Percentiles rank a stretch among this genome's conserved stretches.
These are phyloP conservation scores for Drosophila seguyi DNA, from an alignment of 1,140 invertebrate species.

Conservation along the genomic window DNA sequence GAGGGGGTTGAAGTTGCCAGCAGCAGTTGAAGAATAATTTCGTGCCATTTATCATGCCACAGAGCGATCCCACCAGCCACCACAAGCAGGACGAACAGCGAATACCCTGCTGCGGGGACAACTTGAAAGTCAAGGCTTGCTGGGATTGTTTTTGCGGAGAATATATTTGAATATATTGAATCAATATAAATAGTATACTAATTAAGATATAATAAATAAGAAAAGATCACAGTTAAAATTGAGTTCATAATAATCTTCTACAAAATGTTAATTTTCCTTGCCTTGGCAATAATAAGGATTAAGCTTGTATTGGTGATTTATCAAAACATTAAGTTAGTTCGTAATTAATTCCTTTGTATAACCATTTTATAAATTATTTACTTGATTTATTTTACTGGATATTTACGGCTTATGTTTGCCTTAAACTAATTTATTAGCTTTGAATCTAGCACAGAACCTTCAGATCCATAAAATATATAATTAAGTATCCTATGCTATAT, in stretches of 20 bases:
- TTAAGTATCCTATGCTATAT: too few relatives aligned
- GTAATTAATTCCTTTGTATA: background rate
- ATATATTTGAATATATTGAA: background rate
- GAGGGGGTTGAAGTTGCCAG: constrained; percentile 31
- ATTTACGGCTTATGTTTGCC: background rate
- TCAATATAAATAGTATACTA: too few relatives aligned
- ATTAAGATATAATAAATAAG: background rate
- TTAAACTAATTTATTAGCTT: background rate
- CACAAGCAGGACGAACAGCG: constrained; percentile 1
- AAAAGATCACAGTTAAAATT: background rate
- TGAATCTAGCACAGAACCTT: too few relatives aligned
- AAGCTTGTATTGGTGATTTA: background rate
- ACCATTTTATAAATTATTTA: background rate
- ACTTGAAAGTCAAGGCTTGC: background rate
- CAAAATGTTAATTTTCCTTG: background rate
- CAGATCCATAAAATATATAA: too few relatives aligned
- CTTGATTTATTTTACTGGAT: background rate
- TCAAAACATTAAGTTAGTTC: background rate
- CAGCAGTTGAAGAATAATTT: constrained; percentile 77
- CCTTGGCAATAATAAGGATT: background rate
- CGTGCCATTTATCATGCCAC: constrained; percentile 84
- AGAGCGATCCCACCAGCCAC: constrained; percentile 16
- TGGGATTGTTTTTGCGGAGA: too few relatives aligned
- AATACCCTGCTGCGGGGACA: constrained; percentile 21
- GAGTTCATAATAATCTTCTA: background rate